Conservation (phyloP, 2,888 invertebrate genomes). For the Drosophila prostipennis region DNA sequence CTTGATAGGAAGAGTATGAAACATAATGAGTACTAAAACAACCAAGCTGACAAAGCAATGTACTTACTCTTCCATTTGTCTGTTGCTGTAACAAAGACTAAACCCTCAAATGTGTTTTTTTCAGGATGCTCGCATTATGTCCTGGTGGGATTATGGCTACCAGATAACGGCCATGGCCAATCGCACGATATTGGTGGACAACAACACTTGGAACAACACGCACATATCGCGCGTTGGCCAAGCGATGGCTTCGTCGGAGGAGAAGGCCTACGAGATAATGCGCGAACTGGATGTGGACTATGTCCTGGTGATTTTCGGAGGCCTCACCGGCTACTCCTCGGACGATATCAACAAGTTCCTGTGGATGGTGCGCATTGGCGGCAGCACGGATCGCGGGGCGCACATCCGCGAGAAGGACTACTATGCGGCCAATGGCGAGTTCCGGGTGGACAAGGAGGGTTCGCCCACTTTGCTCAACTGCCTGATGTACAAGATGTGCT, state of each 20-base stretch:
- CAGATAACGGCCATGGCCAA: constrained; percentile 99
- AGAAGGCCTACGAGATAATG: constrained; percentile 99
- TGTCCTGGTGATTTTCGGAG: constrained; percentile 98
- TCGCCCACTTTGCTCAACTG: constrained; percentile 96
- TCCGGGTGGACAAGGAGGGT: constrained; percentile 97
- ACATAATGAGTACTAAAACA: constrained; percentile 80
- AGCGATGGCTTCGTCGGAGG: constrained; percentile 99
- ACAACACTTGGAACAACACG: constrained; percentile 99
- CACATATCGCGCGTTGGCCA: constrained; percentile 99
- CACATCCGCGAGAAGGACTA: constrained; percentile 99
- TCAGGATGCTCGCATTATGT: constrained; percentile 98
- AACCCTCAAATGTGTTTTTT: neutral
- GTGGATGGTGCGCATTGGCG: constrained; percentile 99
- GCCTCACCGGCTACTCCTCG: constrained; percentile 98
- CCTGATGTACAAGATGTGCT: constrained; percentile 99
- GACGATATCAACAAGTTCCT: constrained; percentile 99
- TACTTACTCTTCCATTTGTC: too few relatives aligned
- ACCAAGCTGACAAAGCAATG: constrained; percentile 59
- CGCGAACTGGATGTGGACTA: constrained; percentile 98
- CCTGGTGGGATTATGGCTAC: constrained; percentile 99
- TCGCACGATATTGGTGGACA: constrained; percentile 98
- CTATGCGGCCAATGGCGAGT: constrained; percentile 98
- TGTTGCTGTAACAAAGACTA: too few relatives aligned
- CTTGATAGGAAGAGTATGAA: constrained; percentile 85
- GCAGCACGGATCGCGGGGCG: constrained; percentile 96